Evolutionary conservation across 2,888 invertebrate genomes (phyloP).

Genomic region (Ceratothoa steindachneri): DNA sequence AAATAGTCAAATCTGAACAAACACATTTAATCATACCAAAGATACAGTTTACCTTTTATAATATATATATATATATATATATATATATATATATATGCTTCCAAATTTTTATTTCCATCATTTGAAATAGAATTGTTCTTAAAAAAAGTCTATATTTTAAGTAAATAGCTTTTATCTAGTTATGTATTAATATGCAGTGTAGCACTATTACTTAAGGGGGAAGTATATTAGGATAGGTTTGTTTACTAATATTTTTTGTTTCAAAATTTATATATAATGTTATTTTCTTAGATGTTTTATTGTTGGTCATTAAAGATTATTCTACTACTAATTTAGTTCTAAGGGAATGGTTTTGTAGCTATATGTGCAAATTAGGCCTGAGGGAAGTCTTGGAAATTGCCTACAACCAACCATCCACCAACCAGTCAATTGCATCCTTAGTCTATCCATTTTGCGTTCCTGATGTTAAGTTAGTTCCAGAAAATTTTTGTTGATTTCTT

Average conservation of each 20-base stretch:
- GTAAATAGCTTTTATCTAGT: not conserved
- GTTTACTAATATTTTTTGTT: not conserved
- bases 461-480: not conserved
- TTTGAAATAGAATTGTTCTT: not conserved
- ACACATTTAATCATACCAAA: not conserved
- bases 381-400: not conserved
- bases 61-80: not conserved
- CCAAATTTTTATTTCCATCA: not conserved
- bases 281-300: not conserved
- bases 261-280: not conserved
- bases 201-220: not conserved
- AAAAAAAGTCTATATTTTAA: too few species aligned
- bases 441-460: not conserved
- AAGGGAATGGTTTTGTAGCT: not conserved
- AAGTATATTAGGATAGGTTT: not conserved
- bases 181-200: not conserved
- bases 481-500: not conserved
- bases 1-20: not conserved
- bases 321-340: not conserved
- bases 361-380: not conserved
- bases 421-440: not conserved
- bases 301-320: not conserved
- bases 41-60: not conserved
- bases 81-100: not conserved
- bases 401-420: not conserved